A percentile compares a stretch with the other conserved stretches of the same genome.
Evolutionary conservation across 2,113 vertebrate genomes (phyloP).

Genomic region (Sinosuthora webbiana): DNA sequence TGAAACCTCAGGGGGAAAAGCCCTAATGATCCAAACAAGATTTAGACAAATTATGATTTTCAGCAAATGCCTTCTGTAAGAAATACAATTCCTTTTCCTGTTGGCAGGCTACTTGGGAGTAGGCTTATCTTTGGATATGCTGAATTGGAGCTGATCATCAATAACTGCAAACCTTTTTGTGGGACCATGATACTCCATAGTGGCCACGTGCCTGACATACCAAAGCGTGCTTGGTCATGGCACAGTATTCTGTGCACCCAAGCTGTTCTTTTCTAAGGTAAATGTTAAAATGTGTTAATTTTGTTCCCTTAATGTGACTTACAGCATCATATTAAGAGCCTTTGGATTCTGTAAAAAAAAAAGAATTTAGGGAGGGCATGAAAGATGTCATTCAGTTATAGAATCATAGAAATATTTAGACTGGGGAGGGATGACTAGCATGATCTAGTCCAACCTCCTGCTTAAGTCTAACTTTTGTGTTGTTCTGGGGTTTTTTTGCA

Average conservation of each 20-base stretch:
- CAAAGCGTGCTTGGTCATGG: background rate
- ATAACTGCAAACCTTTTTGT: background rate
- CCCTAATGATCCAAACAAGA: background rate
- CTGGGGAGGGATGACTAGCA: background rate
- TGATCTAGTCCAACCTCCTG: background rate
- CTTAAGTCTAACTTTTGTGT: background rate
- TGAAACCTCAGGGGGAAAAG: background rate
- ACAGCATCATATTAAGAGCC: background rate
- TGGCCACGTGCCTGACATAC: background rate
- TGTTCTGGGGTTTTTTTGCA: background rate
- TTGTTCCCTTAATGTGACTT: background rate
- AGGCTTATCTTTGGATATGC: background rate
- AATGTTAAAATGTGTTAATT: background rate
- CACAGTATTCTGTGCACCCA: background rate
- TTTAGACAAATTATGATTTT: background rate
- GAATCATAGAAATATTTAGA: background rate
- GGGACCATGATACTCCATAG: background rate
- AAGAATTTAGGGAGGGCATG: background rate
- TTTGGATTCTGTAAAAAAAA: background rate
- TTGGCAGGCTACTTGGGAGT: background rate
- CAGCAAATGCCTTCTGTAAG: background rate
- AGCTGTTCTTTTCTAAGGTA: background rate
- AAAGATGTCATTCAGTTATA: background rate
- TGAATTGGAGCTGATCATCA: background rate
- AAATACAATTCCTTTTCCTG: background rate